Conservation (phyloP, 2,888 invertebrate genomes). For the Drosophila antonietae region DNA sequence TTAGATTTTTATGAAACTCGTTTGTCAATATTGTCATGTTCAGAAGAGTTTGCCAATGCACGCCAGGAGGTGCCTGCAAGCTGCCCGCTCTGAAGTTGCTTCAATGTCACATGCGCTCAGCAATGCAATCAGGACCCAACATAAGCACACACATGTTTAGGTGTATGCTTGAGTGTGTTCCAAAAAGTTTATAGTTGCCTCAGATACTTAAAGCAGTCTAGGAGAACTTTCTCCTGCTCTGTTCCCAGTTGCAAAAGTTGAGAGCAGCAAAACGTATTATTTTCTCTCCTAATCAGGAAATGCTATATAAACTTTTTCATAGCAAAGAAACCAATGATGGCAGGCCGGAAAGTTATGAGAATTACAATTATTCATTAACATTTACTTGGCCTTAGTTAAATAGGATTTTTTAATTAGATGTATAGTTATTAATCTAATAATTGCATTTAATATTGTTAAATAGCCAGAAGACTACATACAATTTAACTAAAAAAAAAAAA, state of each 20-base stretch:
- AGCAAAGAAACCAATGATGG: slow-evolving; percentile 20
- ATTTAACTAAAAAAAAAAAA: not conserved
- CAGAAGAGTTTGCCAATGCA: slow-evolving; percentile 27
- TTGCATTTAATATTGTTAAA: too few relatives aligned
- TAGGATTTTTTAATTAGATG: not conserved
- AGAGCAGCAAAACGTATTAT: slow-evolving; percentile 33
- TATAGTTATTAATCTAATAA: too few relatives aligned
- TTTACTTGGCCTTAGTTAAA: not conserved
- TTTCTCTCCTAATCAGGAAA: slow-evolving; percentile 62
- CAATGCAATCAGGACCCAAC: slow-evolving; percentile 56
- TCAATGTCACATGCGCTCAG: slow-evolving; percentile 49
- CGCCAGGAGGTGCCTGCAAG: slow-evolving; percentile 28
- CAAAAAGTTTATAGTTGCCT: slow-evolving; percentile 50
- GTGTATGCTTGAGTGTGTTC: slow-evolving; percentile 53
- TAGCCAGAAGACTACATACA: not conserved
- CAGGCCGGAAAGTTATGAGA: not conserved
- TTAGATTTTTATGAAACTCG: not conserved
- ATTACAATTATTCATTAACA: slow-evolving; percentile 14
- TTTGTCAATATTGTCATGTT: slow-evolving; percentile 2
- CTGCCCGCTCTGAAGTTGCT: slow-evolving; percentile 18
- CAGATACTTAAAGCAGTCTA: slow-evolving; percentile 16
- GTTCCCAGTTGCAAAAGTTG: slow-evolving; percentile 12
- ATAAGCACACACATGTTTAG: slow-evolving; percentile 14
- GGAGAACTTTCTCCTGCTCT: slow-evolving; percentile 32
- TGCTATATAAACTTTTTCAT: slow-evolving; percentile 22